Base-by-base conservation (phyloP, 2,888 invertebrate species). In the Phortica okadai region DNA sequence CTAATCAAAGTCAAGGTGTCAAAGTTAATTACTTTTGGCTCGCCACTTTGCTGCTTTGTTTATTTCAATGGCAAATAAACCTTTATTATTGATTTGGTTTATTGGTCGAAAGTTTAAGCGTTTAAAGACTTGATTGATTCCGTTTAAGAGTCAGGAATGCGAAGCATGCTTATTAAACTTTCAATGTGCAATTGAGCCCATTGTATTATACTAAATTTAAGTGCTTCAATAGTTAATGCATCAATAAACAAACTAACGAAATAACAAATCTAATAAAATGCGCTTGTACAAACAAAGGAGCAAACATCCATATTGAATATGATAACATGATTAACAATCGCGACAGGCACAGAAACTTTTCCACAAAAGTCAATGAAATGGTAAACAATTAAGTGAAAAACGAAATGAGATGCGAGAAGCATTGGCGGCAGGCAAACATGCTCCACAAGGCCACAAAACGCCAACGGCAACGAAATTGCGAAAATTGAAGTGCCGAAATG, bases 221-320 rank as follows among this genome's bases (percentile, higher is more conserved):
- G 42, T 41, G 66, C 1, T 21, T 33, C 41, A 33, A 64, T 4
- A 64, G 41, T 64, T 41, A 64, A 69, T 50, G n/a, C 25, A 42
- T 21, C 45, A 69, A 69, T 69, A 21, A 56, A 69, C 69, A 69
- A 69, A 69, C 45, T 69, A 69, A 50, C 45, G 69, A 45, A n/a
- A 44, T 44, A 50, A 69, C 45, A 69, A 69, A 50, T 62, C 62
- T 62, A 62, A 62, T 62, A 64, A 64, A 64, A 64, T 33, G 14
- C 7, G 33, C 25, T 14, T 3, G 41, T 41, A 64, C 25, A 64
- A 14, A 41, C 25, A 6, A 64, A 25, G 33, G 33, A 21, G 11
- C 33, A 64, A 64, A 10, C 33, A 21, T 21, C 21, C 21, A 33
- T 33, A 64, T 64, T 62, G 62, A 59, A 64, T 41, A 64, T 64